A percentile compares a stretch with the other conserved stretches of the same genome.
Evolutionary conservation across 2,113 vertebrate species (phyloP).

Genomic region (Podarcis muralis): DNA sequence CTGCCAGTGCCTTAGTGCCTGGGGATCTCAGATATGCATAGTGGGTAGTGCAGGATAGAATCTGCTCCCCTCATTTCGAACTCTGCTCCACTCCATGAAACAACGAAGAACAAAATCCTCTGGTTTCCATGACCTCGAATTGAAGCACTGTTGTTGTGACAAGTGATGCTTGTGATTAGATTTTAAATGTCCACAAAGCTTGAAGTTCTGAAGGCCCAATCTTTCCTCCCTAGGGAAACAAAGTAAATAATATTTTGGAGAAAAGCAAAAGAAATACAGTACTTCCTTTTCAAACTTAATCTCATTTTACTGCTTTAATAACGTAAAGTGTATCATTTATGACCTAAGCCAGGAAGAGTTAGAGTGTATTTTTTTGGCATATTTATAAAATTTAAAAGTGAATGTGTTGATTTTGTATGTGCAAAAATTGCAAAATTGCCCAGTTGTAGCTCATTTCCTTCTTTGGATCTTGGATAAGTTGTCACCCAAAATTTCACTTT

Average conservation of each 20-base stretch:
- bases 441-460: not conserved
- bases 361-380: not conserved
- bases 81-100: not conserved
- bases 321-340: not conserved
- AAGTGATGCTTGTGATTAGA: not conserved
- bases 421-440: not conserved
- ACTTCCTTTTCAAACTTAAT: not conserved
- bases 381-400: not conserved
- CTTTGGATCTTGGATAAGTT: not conserved
- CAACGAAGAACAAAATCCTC: not conserved
- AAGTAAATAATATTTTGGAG: too few relatives aligned
- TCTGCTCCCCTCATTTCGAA: not conserved
- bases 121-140: not conserved
- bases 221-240: not conserved
- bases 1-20: not conserved
- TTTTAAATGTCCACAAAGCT: not conserved
- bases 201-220: not conserved
- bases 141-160: not conserved
- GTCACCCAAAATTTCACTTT: not conserved
- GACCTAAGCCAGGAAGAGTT: too few relatives aligned
- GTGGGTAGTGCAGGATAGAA: not conserved
- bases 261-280: not conserved
- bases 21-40: not conserved
- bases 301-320: not conserved
- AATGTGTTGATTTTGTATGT: not conserved